These are phyloP conservation scores for Caerostris extrusa DNA, from an alignment of 1,140 invertebrate genomes.

Conservation along the genomic window DNA sequence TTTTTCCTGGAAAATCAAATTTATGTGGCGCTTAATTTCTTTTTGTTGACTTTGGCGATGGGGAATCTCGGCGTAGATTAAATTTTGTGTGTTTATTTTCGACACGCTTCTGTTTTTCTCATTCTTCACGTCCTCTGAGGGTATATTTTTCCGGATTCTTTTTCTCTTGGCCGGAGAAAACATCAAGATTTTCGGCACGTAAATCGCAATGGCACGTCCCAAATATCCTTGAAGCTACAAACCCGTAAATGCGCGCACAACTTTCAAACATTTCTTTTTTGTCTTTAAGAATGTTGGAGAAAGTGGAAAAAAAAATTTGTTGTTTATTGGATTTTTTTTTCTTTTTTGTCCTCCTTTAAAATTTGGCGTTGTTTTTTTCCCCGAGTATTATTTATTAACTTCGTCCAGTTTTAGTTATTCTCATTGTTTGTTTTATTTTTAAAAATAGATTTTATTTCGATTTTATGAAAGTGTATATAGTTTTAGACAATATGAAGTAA, in stretches of 20 bases:
- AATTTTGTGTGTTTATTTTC: slow-evolving; percentile 24
- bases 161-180: neutral
- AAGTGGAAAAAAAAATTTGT: neutral
- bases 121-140: neutral
- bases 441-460: too few relatives aligned
- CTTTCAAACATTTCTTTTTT: neutral
- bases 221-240: neutral
- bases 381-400: neutral
- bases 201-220: neutral
- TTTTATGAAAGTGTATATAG: too few relatives aligned
- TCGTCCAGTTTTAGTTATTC: neutral
- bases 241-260: neutral
- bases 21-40: slow-evolving; percentile 11
- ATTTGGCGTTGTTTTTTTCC: neutral
- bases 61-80: slow-evolving; percentile 12
- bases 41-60: neutral
- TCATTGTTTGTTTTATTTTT: neutral
- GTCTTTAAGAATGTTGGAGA: too few relatives aligned
- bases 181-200: neutral
- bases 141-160: neutral
- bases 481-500: too few relatives aligned
- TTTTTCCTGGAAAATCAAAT: neutral
- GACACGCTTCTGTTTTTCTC: neutral
- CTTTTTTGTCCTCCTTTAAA: neutral
- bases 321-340: too few relatives aligned